Base-by-base conservation (phyloP, 1,140 invertebrate species). In the Sycobia sp. region DNA sequence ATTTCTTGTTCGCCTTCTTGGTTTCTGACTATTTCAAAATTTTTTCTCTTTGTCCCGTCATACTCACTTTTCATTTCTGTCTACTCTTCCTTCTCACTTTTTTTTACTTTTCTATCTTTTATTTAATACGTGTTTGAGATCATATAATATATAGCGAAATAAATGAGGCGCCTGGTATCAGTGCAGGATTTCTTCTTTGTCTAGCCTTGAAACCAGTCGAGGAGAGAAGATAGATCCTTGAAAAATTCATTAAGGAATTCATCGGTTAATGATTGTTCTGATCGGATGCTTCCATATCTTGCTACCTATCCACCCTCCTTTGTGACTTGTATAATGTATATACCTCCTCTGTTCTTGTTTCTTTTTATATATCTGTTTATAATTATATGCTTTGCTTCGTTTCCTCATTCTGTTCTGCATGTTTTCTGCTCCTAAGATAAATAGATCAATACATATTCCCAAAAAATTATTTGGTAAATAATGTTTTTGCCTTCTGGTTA, bases 171-270 rank as follows among this genome's bases (percentile, higher is more conserved):
- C 1, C 25, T 49, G n/a, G n/a, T 49, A 3, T 16, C 32, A 3
- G 47, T 4, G 2, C 32, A 1, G 8, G 8, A 4, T 27, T n/a
- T 16, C 38, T 32, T 49, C 59, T 47, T 57, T 68, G 46, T 23
- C 56, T 74, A 71, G 65, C 66, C 63, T 57, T 62, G 64, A 11
- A 4, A 11, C 29, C 29, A 11, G 29, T 11, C 10, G 14, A 43
- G 3, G 22, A 43, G 9, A 69, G 69, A 68, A n/a, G n/a, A n/a
- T n/a, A 71, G 72, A 72, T 68, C 14, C 4, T 8, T 14, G 50
- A 68, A 72, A 73, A 76, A 77, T 75, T 76, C 75, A 77, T 76
- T 77, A 76, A 70, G 62, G 63, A 56, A 67, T 69, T 72, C 66
- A 56, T 71, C 68, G 66, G 69, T 76, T 75, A 77, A 76, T 76